These are phyloP conservation scores for Troides helena DNA, from an alignment of 2,888 invertebrate species.

Conservation along the genomic window DNA sequence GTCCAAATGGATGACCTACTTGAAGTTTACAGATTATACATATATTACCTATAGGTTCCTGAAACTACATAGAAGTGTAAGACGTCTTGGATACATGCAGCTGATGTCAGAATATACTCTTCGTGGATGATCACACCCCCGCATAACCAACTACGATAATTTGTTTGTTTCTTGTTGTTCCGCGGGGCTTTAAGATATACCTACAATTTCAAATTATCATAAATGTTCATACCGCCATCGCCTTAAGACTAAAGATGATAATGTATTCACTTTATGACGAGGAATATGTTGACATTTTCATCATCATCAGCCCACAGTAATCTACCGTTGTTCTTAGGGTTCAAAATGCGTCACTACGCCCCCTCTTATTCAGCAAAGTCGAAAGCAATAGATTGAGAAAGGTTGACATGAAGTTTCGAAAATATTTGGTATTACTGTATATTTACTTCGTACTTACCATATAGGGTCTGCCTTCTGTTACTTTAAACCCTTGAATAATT, in stretches of 20 bases:
- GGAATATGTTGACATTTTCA: neutral
- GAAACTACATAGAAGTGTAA: constrained; percentile 67
- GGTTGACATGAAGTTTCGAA: too few species aligned
- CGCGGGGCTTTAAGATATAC: constrained; percentile 62
- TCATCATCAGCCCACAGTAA: too few species aligned
- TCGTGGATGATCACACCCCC: constrained; percentile 66
- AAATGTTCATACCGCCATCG: neutral
- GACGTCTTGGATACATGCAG: constrained; percentile 67
- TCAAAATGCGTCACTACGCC: too few species aligned
- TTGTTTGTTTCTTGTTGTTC: constrained; percentile 47
- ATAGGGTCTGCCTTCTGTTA: constrained; percentile 57
- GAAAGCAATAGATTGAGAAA: too few species aligned
- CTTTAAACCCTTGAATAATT: constrained; percentile 60
- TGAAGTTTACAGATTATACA: constrained; percentile 24
- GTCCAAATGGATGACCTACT: neutral
- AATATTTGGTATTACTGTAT: neutral
- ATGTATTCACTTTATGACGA: too few species aligned
- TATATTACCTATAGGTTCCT: constrained; percentile 60
- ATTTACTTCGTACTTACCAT: constrained; percentile 54
- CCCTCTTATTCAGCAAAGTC: too few species aligned
- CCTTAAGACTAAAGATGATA: too few species aligned
- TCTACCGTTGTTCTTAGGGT: too few species aligned
- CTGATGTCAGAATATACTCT: constrained; percentile 66
- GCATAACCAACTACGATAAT: constrained; percentile 60
- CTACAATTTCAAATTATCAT: constrained; percentile 32